phyloP scores from a whole-genome alignment of 2,888 invertebrate species.

The Uropetala carovei region DNA sequence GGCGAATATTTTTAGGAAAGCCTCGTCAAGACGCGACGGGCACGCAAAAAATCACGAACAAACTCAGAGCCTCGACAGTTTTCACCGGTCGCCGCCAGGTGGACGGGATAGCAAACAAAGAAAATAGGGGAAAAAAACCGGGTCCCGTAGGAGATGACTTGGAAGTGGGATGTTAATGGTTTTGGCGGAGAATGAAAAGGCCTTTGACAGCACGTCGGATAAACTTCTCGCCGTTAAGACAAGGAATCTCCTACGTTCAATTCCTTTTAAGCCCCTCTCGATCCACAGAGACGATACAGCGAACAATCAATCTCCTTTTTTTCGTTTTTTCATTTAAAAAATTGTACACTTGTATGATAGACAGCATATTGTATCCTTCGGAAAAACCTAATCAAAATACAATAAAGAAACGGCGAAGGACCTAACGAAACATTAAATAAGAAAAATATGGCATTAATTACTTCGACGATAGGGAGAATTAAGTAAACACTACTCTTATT shows the following conservation, averaged over 20 bases:
- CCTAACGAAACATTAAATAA: too few species aligned
- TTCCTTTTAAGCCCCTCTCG: neutral
- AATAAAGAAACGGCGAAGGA: too few species aligned
- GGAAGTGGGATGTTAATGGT: conserved; percentile 14
- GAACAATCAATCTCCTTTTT: neutral
- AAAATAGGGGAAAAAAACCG: neutral
- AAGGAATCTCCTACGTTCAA: neutral
- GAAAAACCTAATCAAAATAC: too few species aligned
- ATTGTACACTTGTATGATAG: too few species aligned
- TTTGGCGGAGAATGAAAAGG: neutral
- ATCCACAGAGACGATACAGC: neutral
- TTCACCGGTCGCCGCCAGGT: neutral
- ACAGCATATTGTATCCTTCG: too few species aligned
- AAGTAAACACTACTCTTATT: too few species aligned
- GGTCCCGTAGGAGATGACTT: neutral
- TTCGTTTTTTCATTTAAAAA: neutral
- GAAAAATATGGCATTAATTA: too few species aligned
- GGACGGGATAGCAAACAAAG: neutral
- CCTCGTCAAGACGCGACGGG: neutral
- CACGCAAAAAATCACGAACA: neutral
- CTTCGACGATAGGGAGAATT: too few species aligned
- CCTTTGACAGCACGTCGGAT: conserved; percentile 25
- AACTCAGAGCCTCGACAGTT: neutral
- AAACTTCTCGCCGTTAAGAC: neutral
- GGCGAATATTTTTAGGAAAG: neutral